Evolutionary conservation across 2,797 vertebrate genomes (phyloP), one percentile per base, ranked within the genome.

Genomic region (Eulemur coronatus): DNA sequence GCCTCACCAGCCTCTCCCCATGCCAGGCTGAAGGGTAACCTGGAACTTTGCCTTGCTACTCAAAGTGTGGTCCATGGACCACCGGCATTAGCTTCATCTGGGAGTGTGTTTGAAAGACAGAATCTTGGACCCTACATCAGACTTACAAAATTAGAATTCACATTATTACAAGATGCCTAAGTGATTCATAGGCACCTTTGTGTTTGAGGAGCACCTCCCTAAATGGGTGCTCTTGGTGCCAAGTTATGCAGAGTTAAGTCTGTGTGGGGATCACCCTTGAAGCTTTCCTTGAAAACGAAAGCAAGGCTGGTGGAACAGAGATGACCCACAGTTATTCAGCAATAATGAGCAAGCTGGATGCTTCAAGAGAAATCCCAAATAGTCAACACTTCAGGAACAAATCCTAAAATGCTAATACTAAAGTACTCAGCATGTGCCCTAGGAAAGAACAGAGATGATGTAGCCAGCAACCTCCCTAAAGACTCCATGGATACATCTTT

Each of bases 211-310:
- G 11, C 24, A 91, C 26, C 67, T 92, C 43, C 22, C 8, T 26
- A 75, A 15, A 70, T 43, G 61, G 13, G 43, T 72, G 2, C 7
- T 59, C 48, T 73, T n/a, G 17, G 52, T 70, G 76, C 41, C 50
- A 78, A 69, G 18, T 57, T 52, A 85, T 5, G 0, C n/a, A 95
- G 89, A 92, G 13, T 22, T 78, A 69, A 61, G 18, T 70, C 30
- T 73, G 17, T 65, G 35, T 52, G 20, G 41, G 22, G 1, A 35
- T 20, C 72, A 11, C 50, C 59, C 48, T 84, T 28, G 33, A 91
- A 33, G 12, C 13, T 46, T 93, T 87, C 24, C 57, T 89, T 85
- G 90, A 52, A 95, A 73, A 96, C 13, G 46, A 95, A 38, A 95
- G 63, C 46, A 92, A 91, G 59, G 26, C 14, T 76, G n/a, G n/a